Evolutionary conservation across 2,888 invertebrate species (phyloP).

Genomic region (Prostheceraeus crozeri): DNA sequence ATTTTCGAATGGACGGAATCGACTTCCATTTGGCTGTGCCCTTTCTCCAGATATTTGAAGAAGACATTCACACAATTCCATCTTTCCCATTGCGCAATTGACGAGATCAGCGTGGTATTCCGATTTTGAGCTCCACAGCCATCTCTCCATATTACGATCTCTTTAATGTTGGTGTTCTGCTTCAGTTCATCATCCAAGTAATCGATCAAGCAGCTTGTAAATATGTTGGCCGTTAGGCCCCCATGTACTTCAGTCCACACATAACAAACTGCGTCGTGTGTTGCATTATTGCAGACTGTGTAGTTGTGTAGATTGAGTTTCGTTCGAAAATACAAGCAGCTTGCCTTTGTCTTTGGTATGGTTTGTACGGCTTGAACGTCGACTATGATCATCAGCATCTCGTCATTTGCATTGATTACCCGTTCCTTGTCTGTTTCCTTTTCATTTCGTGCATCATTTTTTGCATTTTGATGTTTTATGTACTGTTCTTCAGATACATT

Average conservation of each 20-base stretch:
- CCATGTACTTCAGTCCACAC: constrained; percentile 16
- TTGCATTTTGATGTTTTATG: too few species aligned
- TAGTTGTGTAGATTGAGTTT: constrained; percentile 22
- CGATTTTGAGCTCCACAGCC: constrained; percentile 15
- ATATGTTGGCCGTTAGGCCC: background rate
- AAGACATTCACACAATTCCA: background rate
- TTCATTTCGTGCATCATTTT: too few species aligned
- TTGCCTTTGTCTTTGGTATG: constrained; percentile 8
- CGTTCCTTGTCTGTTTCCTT: too few species aligned
- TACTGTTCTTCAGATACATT: too few species aligned
- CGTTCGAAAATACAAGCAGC: constrained; percentile 18
- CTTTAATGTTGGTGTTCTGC: background rate
- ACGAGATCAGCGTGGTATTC: background rate
- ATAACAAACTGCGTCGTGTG: constrained; percentile 14
- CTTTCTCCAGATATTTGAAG: constrained; percentile 6
- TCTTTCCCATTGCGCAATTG: background rate
- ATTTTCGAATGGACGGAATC: constrained; percentile 8
- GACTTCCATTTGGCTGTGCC: constrained; percentile 14
- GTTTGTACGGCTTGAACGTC: constrained; percentile 12
- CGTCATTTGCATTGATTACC: too few species aligned
- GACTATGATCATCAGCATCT: constrained; percentile 5
- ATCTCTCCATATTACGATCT: constrained; percentile 19
- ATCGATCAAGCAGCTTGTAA: constrained; percentile 18
- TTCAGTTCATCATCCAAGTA: background rate
- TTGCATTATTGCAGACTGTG: constrained; percentile 1